A percentile compares a stretch with the other conserved stretches of the same genome.
Evolutionary conservation across 2,888 invertebrate species (phyloP).

Genomic region (Stenichneumon culpator): DNA sequence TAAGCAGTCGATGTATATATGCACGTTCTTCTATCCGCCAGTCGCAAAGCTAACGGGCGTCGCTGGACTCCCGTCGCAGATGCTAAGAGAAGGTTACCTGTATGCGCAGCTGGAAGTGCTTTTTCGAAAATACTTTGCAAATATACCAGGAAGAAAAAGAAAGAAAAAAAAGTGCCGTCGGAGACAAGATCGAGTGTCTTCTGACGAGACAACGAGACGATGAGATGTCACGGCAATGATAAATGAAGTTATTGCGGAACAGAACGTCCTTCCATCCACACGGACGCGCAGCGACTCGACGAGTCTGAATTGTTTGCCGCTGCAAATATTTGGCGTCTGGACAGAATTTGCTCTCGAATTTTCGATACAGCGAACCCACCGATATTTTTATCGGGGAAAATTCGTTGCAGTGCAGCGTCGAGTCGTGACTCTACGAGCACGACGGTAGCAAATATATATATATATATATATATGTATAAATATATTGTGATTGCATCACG

Average conservation of each 20-base stretch:
- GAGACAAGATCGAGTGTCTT: too few relatives aligned
- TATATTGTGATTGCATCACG: slow-evolving; percentile 54
- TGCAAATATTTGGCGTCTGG: slow-evolving; percentile 34
- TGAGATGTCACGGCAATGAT: neutral
- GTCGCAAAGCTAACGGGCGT: slow-evolving; percentile 67
- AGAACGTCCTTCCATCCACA: slow-evolving; percentile 16
- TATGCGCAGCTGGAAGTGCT: neutral
- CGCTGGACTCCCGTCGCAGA: slow-evolving; percentile 58
- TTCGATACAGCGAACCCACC: slow-evolving; percentile 1
- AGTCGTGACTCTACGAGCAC: slow-evolving; percentile 10
- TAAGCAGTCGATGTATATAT: neutral
- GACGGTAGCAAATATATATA: slow-evolving; percentile 25
- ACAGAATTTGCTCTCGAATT: neutral
- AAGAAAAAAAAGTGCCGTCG: neutral
- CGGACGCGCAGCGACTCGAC: neutral
- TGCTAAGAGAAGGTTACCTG: slow-evolving; percentile 19
- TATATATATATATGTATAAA: slow-evolving; percentile 10
- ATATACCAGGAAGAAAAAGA: neutral
- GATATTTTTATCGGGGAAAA: slow-evolving; percentile 1
- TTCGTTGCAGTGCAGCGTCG: neutral
- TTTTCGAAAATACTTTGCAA: neutral
- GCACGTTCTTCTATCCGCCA: slow-evolving; percentile 21
- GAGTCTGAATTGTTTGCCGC: slow-evolving; percentile 3
- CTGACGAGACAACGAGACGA: neutral
- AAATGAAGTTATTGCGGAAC: slow-evolving; percentile 6